Conservation (phyloP, 2,797 vertebrate genomes). For the Apogon hyalosoma region DNA sequence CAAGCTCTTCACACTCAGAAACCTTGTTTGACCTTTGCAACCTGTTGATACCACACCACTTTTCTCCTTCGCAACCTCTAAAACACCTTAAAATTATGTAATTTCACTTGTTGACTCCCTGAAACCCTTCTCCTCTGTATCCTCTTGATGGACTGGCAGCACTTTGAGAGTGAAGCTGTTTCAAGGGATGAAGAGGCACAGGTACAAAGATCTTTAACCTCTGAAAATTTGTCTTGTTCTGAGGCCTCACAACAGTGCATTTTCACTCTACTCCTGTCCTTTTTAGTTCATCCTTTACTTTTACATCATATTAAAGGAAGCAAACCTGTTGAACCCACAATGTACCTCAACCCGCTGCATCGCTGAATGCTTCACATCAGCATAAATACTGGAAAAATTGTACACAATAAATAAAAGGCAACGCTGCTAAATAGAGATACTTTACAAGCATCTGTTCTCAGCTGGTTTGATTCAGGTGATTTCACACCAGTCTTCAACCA, state of each 20-base stretch:
- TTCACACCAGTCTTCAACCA: constrained; percentile 13
- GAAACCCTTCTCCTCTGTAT: constrained; percentile 35
- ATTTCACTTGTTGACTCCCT: constrained; percentile 50
- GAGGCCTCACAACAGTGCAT: neutral
- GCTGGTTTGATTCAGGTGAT: constrained; percentile 21
- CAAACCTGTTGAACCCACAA: neutral
- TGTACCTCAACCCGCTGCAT: neutral
- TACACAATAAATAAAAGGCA: neutral
- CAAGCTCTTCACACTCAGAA: constrained; percentile 43
- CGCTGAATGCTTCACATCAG: neutral
- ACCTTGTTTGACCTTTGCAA: constrained; percentile 40
- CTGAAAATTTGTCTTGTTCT: constrained; percentile 30
- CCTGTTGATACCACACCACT: constrained; percentile 35
- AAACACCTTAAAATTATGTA: constrained; percentile 28
- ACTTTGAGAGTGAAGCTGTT: constrained; percentile 13
- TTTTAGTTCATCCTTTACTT: constrained; percentile 4
- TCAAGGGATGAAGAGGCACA: neutral
- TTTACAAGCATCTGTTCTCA: neutral
- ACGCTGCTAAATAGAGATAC: neutral
- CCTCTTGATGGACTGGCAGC: constrained; percentile 19
- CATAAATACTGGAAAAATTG: neutral
- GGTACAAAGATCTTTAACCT: constrained; percentile 1
- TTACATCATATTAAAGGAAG: neutral
- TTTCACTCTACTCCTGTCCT: neutral
- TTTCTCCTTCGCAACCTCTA: constrained; percentile 43